A percentile compares a stretch with the other conserved stretches of the same genome.
Evolutionary conservation across 2,888 invertebrate species (phyloP).

Genomic region (Cantharis rustica): DNA sequence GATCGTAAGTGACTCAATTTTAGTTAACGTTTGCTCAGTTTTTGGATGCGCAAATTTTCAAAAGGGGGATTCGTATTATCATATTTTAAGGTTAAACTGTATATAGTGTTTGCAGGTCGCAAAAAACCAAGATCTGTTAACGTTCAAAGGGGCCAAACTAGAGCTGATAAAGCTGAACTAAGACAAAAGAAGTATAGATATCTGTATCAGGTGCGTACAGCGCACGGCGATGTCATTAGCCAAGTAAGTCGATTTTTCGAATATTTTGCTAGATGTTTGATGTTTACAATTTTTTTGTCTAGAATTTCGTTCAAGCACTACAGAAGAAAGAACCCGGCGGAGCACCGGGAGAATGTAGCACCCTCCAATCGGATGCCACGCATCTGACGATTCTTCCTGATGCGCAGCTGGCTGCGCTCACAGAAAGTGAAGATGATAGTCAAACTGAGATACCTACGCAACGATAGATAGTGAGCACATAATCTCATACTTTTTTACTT

Average conservation of each 20-base stretch:
- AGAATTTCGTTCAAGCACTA: conserved; percentile 81
- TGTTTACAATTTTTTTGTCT: conserved; percentile 39
- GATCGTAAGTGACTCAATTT: conserved; percentile 58
- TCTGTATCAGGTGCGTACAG: conserved; percentile 85
- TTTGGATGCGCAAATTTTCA: background rate
- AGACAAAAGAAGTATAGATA: conserved; percentile 85
- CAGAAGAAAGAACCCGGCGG: conserved; percentile 65
- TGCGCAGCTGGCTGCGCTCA: conserved; percentile 61
- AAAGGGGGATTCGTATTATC: background rate
- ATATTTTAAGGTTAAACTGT: conserved; percentile 4
- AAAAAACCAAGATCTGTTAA: conserved; percentile 56
- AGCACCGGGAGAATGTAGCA: conserved; percentile 67
- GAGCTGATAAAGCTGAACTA: conserved; percentile 78
- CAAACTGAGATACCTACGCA: conserved; percentile 48
- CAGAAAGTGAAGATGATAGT: conserved; percentile 66
- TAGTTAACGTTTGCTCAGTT: background rate
- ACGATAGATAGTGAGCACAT: conserved; percentile 40
- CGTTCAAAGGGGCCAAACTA: conserved; percentile 62
- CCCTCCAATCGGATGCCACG: conserved; percentile 77
- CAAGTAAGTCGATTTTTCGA: conserved; percentile 63
- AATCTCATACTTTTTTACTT: conserved; percentile 3
- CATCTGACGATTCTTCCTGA: conserved; percentile 78
- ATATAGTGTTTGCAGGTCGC: conserved; percentile 50
- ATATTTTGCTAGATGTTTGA: background rate
- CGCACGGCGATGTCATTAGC: conserved; percentile 88